These are phyloP conservation scores for Grantiella picta DNA, from an alignment of 2,113 vertebrate genomes.

Conservation along the genomic window DNA sequence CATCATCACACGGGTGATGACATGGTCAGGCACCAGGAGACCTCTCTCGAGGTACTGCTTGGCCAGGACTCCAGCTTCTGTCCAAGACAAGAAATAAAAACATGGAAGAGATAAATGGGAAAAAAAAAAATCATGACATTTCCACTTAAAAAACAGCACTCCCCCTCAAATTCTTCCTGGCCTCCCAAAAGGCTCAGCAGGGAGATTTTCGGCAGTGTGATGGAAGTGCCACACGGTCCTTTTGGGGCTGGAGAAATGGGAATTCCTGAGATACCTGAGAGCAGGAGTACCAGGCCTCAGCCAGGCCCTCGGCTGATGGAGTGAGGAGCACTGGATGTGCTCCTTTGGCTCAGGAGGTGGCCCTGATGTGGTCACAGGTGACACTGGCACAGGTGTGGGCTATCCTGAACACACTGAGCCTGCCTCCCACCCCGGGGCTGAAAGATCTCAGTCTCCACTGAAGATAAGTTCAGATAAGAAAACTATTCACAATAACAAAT, in stretches of 20 bases:
- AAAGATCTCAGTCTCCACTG: not conserved
- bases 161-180: not conserved
- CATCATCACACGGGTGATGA: constrained; percentile 88
- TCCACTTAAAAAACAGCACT: not conserved
- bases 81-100: not conserved
- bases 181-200: not conserved
- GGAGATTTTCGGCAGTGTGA: rapidly evolving
- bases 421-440: not conserved
- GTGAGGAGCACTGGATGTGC: not conserved
- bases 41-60: constrained; percentile 84
- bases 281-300: not conserved
- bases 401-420: not conserved
- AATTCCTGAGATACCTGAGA: not conserved
- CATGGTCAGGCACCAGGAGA: constrained; percentile 88
- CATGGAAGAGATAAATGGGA: not conserved
- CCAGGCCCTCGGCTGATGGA: not conserved
- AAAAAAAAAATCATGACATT: not conserved
- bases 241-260: not conserved
- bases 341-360: not conserved
- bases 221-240: rapidly evolving
- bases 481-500: not conserved
- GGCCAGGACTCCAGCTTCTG: constrained; percentile 85
- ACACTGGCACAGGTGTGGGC: not conserved
- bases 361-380: not conserved
- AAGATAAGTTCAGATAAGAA: not conserved